Base-by-base conservation (phyloP, 1,140 invertebrate species). In the Camponotus pennsylvanicus region DNA sequence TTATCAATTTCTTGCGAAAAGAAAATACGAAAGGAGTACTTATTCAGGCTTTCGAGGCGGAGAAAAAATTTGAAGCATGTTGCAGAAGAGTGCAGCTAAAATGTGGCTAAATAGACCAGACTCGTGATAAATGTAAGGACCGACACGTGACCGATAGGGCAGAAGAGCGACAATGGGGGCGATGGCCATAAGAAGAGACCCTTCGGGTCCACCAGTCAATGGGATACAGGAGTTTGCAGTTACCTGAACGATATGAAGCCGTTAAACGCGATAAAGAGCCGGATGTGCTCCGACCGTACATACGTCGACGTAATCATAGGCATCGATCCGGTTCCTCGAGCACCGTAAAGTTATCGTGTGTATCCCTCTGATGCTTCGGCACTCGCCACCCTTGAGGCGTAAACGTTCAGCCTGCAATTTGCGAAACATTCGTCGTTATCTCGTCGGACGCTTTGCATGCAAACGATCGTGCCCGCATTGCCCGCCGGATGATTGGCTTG, bases 261-360 rank as follows among this genome's bases (percentile, higher is more conserved):
- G 77, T 27, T 91, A 88, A 91, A 87, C 63, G 77, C 67, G 86
- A 88, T 91, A 91, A 91, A 90, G 87, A 90, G 79, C 86, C 21
- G 76, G 71, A 61, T 34, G 49, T 49, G 61, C 15, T 13, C 8
- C 27, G 61, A 67, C 34, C 45, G 6, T 40, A 27, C 27, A 42
- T 59, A 77, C 21, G 45, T 70, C 78, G 83, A 86, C 87, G 34
- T 90, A 86, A 91, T 89, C 84, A 83, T 90, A 89, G 76, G 63
- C 85, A 90, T 90, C 67, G 78, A 90, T 89, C 88, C 79, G 61
- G 83, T 88, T 88, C 73, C 86, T 88, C 21, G 55, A 52, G 63
- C 76, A 75, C 61, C 63, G 64, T 57, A 59, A 55, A 87, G 57
- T 84, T 79, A 76, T 18, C 76, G 37, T 32, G n/a, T 87, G 27